Evolutionary conservation across 2,113 vertebrate genomes (phyloP).

Genomic region (Corythornis madagascariensis): DNA sequence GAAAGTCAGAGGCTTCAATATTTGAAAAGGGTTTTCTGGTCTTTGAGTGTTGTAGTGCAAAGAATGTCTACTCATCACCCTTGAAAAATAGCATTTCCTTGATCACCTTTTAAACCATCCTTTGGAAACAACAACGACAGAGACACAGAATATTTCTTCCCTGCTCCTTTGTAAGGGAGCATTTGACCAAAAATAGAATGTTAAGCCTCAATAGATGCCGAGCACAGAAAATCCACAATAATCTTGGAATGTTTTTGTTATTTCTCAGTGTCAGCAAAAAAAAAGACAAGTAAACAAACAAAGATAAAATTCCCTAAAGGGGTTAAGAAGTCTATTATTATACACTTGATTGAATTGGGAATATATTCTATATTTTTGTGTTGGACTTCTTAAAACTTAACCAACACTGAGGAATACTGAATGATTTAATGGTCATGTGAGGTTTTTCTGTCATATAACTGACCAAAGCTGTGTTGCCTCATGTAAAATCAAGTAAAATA

Average conservation of each 20-base stretch:
- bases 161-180: neutral
- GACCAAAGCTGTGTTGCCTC: neutral
- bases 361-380: neutral
- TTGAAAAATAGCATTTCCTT: neutral
- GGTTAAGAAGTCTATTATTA: neutral
- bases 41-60: neutral
- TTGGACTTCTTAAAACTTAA: neutral
- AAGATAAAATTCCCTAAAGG: neutral
- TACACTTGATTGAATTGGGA: neutral
- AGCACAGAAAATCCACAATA: neutral
- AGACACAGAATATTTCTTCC: neutral
- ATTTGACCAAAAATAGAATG: neutral
- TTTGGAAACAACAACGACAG: neutral
- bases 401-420: neutral
- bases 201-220: neutral
- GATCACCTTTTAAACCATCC: neutral
- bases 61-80: neutral
- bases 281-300: neutral
- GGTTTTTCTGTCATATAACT: neutral
- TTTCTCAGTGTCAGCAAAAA: neutral
- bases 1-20: neutral
- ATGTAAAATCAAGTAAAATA: neutral
- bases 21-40: neutral
- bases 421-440: neutral
- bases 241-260: neutral